Evolutionary conservation across 2,113 vertebrate genomes (phyloP).

Genomic region (Paracanthobrama guichenoti): DNA sequence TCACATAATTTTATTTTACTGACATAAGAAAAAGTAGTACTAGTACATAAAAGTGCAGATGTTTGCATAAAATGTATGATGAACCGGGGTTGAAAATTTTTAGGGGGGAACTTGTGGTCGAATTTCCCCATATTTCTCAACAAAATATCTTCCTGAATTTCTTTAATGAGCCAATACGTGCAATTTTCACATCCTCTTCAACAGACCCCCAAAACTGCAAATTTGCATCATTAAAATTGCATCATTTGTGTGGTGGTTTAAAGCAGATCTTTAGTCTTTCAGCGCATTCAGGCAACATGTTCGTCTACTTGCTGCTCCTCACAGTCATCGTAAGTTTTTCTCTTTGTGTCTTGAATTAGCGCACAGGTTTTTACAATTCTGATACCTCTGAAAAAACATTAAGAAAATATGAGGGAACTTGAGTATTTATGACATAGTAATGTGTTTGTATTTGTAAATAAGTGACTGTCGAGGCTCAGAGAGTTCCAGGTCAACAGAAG

Average conservation of each 20-base stretch:
- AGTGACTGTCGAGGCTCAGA: constrained; percentile 49
- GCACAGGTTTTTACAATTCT: no score
- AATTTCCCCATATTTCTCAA: not conserved
- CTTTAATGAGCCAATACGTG: not conserved
- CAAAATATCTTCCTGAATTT: not conserved
- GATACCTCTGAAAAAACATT: not conserved
- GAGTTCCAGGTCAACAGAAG: constrained; percentile 49
- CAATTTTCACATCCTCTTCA: constrained; percentile 28
- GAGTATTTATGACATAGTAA: not conserved
- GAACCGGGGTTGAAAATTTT: not conserved
- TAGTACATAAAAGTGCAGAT: not conserved
- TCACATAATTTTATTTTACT: not conserved
- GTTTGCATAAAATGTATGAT: not conserved
- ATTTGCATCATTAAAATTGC: not conserved
- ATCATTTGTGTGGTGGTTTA: constrained; percentile 20
- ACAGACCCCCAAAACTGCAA: not conserved
- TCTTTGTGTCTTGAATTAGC: not conserved
- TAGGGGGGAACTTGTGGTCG: not conserved
- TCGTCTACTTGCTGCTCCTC: constrained; percentile 60
- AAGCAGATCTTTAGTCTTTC: constrained; percentile 20
- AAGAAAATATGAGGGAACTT: not conserved
- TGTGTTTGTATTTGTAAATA: not conserved
- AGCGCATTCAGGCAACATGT: constrained; percentile 51
- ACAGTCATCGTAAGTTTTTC: constrained; percentile 60
- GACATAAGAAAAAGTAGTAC: not conserved